A percentile compares a stretch with the other conserved stretches of the same genome.
These are phyloP conservation scores for Drosophila novamexicana DNA, from an alignment of 1,140 invertebrate species.

Conservation along the genomic window DNA sequence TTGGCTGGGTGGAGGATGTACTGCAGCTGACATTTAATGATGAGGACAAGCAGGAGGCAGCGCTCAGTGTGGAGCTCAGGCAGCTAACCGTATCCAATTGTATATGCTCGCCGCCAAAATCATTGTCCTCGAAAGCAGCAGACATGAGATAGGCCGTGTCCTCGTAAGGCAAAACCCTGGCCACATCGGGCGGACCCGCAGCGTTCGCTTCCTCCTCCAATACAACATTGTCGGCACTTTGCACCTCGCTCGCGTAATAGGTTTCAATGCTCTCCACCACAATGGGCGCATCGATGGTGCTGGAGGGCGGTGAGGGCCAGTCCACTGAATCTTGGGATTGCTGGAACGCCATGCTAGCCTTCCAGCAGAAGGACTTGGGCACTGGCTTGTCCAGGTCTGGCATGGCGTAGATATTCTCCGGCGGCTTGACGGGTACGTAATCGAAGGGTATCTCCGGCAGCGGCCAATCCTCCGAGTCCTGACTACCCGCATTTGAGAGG, in stretches of 20 bases:
- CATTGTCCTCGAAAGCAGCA: conserved; percentile 72
- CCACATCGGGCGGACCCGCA: conserved; percentile 84
- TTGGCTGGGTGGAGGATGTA: conserved; percentile 69
- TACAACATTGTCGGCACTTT: conserved; percentile 88
- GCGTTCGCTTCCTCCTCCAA: conserved; percentile 86
- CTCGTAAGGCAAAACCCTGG: conserved; percentile 77
- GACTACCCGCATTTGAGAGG: conserved; percentile 85
- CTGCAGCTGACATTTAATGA: conserved; percentile 81
- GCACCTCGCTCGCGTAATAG: conserved; percentile 91
- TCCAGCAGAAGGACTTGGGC: conserved; percentile 83
- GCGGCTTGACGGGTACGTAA: conserved; percentile 77
- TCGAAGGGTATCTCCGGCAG: conserved; percentile 87
- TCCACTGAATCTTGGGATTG: conserved; percentile 87
- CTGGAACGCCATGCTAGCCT: conserved; percentile 75
- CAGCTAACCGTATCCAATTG: conserved; percentile 84
- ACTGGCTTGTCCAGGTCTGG: conserved; percentile 82
- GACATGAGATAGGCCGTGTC: conserved; percentile 83
- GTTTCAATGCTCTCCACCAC: conserved; percentile 93
- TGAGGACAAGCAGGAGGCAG: conserved; percentile 85
- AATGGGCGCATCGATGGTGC: conserved; percentile 87
- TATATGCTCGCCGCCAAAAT: conserved; percentile 71
- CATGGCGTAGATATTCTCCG: conserved; percentile 72
- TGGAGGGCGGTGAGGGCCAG: conserved; percentile 91
- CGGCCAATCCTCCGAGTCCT: conserved; percentile 89
- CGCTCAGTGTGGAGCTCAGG: conserved; percentile 86